Conservation (phyloP, 37 sponge, comb jelly and placozoan species). For the Amphimedon queenslandica region DNA sequence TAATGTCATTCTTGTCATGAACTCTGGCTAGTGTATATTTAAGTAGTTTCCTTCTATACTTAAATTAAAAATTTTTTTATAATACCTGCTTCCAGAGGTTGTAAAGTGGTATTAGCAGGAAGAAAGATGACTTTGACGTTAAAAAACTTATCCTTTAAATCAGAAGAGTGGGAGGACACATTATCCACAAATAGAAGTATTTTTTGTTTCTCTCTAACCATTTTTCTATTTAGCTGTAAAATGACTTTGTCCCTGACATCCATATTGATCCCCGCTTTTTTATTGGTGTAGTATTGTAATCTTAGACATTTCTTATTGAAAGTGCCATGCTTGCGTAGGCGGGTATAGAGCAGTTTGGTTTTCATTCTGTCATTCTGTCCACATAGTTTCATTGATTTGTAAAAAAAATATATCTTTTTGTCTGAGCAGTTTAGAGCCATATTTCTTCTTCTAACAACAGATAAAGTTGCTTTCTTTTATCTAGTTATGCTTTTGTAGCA, state of each 20-base stretch:
- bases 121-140: slow-evolving; percentile 52
- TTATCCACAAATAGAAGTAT: slow-evolving; percentile 42
- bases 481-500: too few species aligned
- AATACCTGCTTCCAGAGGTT: slow-evolving; percentile 56
- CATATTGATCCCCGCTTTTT: slow-evolving; percentile 26
- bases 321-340: too few species aligned
- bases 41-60: too few species aligned
- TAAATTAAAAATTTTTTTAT: slow-evolving; percentile 41
- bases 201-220: slow-evolving; percentile 11
- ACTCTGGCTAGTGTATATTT: too few species aligned
- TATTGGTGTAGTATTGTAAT: slow-evolving; percentile 16
- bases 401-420: too few species aligned
- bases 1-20: too few species aligned
- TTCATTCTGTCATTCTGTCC: too few species aligned
- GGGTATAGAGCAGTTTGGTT: too few species aligned
- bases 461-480: too few species aligned
- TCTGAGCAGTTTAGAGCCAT: too few species aligned
- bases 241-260: slow-evolving; percentile 5
- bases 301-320: slow-evolving; percentile 7
- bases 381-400: too few species aligned
- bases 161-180: slow-evolving; percentile 52
- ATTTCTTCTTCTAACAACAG: too few species aligned
- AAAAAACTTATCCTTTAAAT: slow-evolving; percentile 33
- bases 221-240: slow-evolving; percentile 6
- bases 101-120: slow-evolving; percentile 59